A percentile compares a stretch with the other conserved stretches of the same genome.
Evolutionary conservation across 2,113 vertebrate species (phyloP).

Genomic region (Saguinus midas): DNA sequence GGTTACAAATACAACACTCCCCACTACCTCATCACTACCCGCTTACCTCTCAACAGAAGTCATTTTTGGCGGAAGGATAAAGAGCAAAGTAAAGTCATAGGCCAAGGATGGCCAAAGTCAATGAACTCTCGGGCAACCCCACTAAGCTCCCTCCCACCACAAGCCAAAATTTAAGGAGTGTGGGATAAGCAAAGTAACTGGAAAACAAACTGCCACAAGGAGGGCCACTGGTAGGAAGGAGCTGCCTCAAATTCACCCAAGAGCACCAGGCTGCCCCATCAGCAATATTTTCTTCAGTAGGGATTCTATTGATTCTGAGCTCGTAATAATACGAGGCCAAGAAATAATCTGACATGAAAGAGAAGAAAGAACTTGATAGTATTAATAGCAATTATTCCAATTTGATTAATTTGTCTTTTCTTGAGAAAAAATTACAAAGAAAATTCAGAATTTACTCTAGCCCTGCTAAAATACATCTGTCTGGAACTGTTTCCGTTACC

Average conservation of each 20-base stretch:
- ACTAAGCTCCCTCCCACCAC: background rate
- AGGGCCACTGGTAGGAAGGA: background rate
- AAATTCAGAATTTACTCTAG: background rate
- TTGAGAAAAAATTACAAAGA: background rate
- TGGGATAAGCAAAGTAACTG: background rate
- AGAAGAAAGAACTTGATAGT: background rate
- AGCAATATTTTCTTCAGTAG: background rate
- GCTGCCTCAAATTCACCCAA: background rate
- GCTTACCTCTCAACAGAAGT: background rate
- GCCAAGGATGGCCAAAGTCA: background rate
- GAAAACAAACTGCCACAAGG: background rate
- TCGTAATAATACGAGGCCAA: background rate
- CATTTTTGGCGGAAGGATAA: background rate
- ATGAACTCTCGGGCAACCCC: slow-evolving; percentile 22
- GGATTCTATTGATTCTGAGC: background rate
- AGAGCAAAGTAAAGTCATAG: slow-evolving; percentile 13
- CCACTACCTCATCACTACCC: background rate
- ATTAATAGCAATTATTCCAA: slow-evolving; percentile 6
- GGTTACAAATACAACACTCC: background rate
- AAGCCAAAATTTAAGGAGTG: background rate
- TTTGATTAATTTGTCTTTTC: slow-evolving; percentile 3
- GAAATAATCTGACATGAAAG: background rate
- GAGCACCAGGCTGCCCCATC: background rate
- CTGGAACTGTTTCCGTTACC: slow-evolving; percentile 20
- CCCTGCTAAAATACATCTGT: slow-evolving; percentile 3